phyloP scores from a whole-genome alignment of 1,140 invertebrate genomes.

The Centruroides vittatus region DNA sequence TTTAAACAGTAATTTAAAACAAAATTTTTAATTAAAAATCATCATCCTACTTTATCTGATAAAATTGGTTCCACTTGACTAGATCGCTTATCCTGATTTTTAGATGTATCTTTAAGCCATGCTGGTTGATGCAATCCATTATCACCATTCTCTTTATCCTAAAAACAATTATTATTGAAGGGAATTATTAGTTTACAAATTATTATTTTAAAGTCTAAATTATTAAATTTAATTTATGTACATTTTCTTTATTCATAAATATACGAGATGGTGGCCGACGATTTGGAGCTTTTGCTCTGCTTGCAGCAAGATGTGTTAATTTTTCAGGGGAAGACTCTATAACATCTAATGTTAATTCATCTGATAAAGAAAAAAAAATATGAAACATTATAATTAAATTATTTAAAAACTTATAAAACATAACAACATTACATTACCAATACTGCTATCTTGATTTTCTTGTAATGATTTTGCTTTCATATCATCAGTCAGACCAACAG shows the following conservation, averaged over 20 bases:
- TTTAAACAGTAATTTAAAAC: too few species aligned
- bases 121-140: neutral
- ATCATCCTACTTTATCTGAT: too few species aligned
- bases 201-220: neutral
- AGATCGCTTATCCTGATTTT: too few species aligned
- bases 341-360: constrained; percentile 39
- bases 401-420: too few species aligned
- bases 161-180: neutral
- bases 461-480: constrained; percentile 7
- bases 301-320: constrained; percentile 46
- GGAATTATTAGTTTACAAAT: neutral
- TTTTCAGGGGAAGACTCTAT: constrained; percentile 40
- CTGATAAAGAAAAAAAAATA: neutral
- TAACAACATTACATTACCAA: too few species aligned
- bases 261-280: constrained; percentile 44
- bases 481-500: constrained; percentile 1
- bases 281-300: constrained; percentile 40
- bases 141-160: neutral
- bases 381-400: too few species aligned
- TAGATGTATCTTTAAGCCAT: neutral
- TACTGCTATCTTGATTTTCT: too few species aligned
- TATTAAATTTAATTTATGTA: constrained; percentile 2
- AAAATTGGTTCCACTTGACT: too few species aligned
- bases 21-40: too few species aligned
- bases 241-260: constrained; percentile 22